phyloP scores from a whole-genome alignment of 2,113 vertebrate species.

The Pseudorectes ferrugineus region DNA sequence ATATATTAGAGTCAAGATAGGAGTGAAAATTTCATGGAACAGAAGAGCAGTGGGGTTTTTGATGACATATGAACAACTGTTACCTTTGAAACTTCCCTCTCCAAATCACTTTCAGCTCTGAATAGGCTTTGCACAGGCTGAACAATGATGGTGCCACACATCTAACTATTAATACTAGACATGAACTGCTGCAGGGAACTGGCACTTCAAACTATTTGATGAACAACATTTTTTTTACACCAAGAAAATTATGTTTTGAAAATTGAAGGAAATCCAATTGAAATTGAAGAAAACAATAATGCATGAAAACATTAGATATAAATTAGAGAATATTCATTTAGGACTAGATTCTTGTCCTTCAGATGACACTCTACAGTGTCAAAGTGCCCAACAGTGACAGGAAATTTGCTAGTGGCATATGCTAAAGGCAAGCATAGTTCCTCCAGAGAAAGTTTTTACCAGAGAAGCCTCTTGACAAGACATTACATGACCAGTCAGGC shows the following conservation, averaged over 20 bases:
- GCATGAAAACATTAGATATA: not conserved
- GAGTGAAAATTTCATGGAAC: constrained; percentile 42
- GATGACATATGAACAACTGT: constrained; percentile 61
- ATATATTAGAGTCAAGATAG: constrained; percentile 38
- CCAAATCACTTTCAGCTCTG: constrained; percentile 54
- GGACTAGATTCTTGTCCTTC: not conserved
- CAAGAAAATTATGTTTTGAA: not conserved
- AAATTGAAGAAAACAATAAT: not conserved
- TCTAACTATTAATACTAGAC: not conserved
- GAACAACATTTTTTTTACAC: not conserved
- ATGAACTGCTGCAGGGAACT: not conserved
- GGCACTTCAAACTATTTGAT: not conserved
- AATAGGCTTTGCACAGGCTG: constrained; percentile 8
- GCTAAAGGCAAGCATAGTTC: not conserved
- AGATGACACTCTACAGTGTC: not conserved
- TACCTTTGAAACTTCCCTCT: constrained; percentile 61
- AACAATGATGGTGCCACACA: not conserved
- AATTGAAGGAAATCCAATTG: not conserved
- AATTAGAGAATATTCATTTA: not conserved
- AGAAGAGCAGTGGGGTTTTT: constrained; percentile 46
- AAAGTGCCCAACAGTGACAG: not conserved
- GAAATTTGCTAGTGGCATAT: not conserved
- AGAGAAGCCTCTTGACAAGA: not conserved
- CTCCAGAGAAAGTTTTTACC: not conserved
- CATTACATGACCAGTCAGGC: not conserved